Evolutionary conservation across 1,140 invertebrate genomes (phyloP).

Genomic region (Ladona fulva): DNA sequence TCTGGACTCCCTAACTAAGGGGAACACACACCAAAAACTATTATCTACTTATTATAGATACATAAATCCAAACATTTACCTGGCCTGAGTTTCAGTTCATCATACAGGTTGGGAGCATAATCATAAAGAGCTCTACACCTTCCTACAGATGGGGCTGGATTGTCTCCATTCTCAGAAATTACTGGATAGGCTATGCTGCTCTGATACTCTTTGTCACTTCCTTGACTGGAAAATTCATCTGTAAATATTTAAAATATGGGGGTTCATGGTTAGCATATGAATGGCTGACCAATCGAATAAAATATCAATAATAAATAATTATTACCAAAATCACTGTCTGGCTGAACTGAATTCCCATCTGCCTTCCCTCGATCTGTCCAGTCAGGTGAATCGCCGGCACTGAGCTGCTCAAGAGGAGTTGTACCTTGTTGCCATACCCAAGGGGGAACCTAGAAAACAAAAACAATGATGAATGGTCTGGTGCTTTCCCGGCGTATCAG

Average conservation of each 20-base stretch:
- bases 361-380: constrained; percentile 68
- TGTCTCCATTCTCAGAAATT: constrained; percentile 21
- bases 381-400: constrained; percentile 46
- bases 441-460: constrained; percentile 55
- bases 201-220: constrained; percentile 37
- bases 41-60: too few species aligned
- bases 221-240: constrained; percentile 69
- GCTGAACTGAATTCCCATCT: constrained; percentile 73
- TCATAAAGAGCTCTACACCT: constrained; percentile 76
- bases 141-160: not conserved
- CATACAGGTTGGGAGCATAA: constrained; percentile 77
- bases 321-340: constrained; percentile 65
- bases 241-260: constrained; percentile 27
- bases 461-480: too few species aligned
- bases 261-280: too few species aligned
- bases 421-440: constrained; percentile 55
- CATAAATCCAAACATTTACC: constrained; percentile 50
- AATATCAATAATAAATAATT: too few species aligned
- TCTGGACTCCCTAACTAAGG: too few species aligned
- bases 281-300: not conserved
- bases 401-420: constrained; percentile 41
- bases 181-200: constrained; percentile 24
- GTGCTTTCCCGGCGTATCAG: too few species aligned
- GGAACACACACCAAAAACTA: too few species aligned
- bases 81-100: constrained; percentile 74